Base-by-base conservation (phyloP, 2,888 invertebrate species). In the Carabus problematicus region DNA sequence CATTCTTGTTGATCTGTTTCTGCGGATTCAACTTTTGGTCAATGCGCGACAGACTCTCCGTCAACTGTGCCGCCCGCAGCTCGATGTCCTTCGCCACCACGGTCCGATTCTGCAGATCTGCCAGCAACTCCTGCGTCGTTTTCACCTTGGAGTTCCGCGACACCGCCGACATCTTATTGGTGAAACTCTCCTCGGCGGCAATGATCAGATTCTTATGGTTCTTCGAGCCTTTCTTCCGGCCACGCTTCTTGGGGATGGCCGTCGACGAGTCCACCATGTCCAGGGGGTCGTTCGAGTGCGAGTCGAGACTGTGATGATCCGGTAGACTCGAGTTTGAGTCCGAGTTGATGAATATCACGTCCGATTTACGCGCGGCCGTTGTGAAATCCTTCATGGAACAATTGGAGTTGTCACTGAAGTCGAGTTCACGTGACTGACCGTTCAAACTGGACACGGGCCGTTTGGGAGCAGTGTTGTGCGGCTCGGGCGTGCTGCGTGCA, bases 81-180 rank as follows among this genome's bases (percentile, higher is more conserved):
- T 64, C 64, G 12, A 64, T 64, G 8, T 70, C 70, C 41, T 67
- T 67, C 3, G 64, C 42, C 11, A 16, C 42, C 18, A 39, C 19
- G 8, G 60, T 47, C 42, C 69, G 60, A 54, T 79, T 82, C 81
- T 90, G 90, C 75, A 94, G 85, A 80, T 92, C 90, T 64, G 91
- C 92, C 70, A 94, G 83, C 66, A 95, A 82, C 80, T 95, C 93
- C 78, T 92, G 89, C 0, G 94, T 95, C 29, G 91, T 91, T 81
- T 91, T 91, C 56, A 91, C 85, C 77, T 87, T 87, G 16, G 87
- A 86, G 77, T 87, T 86, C 54, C 87, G 81, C 29, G 84, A 83
- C 73, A 87, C 85, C 49, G 87, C 86, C 12, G 29, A 18, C 75
- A 88, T 80, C 77, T 88, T 88, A 73, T 83, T 85, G 41, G 82